Conservation (phyloP, 2,797 vertebrate genomes). For the Astyanax mexicanus region DNA sequence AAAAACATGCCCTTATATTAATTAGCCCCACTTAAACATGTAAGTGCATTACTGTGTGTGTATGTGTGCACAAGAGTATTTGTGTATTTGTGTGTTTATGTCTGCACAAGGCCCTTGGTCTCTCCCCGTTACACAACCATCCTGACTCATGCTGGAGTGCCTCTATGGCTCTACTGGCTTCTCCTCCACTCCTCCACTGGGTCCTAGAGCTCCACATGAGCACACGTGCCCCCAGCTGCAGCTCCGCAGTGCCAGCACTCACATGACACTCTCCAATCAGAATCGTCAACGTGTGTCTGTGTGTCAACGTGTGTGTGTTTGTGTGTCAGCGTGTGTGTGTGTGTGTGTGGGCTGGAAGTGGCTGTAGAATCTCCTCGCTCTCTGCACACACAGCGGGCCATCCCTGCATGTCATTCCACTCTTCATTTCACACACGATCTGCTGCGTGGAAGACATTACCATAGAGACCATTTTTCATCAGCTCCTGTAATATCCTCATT, state of each 20-base stretch:
- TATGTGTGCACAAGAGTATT: slow-evolving; percentile 1
- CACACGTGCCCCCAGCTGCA: slow-evolving; percentile 23
- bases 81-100: slow-evolving; percentile 21
- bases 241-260: slow-evolving; percentile 35
- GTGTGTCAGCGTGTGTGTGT: slow-evolving; percentile 36
- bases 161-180: slow-evolving; percentile 40
- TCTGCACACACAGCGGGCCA: slow-evolving; percentile 34
- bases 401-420: slow-evolving; percentile 23
- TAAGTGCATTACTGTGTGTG: no score
- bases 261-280: slow-evolving; percentile 49
- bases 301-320: no score
- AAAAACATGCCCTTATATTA: no score
- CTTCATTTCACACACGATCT: slow-evolving; percentile 6
- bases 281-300: slow-evolving; percentile 10
- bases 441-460: not conserved
- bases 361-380: slow-evolving; percentile 46
- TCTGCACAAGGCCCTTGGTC: slow-evolving; percentile 50
- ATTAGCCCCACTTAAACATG: not conserved
- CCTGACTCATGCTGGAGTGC: slow-evolving; percentile 74
- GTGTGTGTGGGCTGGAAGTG: slow-evolving; percentile 45
- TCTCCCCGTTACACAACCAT: slow-evolving; percentile 69
- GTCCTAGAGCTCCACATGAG: slow-evolving; percentile 59
- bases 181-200: slow-evolving; percentile 54
- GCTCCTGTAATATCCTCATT: not conserved
- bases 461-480: not conserved